Percentiles rank a stretch among this genome's conserved stretches.
These are phyloP conservation scores for Leuciscus idus DNA, from an alignment of 2,113 vertebrate genomes.

Conservation along the genomic window DNA sequence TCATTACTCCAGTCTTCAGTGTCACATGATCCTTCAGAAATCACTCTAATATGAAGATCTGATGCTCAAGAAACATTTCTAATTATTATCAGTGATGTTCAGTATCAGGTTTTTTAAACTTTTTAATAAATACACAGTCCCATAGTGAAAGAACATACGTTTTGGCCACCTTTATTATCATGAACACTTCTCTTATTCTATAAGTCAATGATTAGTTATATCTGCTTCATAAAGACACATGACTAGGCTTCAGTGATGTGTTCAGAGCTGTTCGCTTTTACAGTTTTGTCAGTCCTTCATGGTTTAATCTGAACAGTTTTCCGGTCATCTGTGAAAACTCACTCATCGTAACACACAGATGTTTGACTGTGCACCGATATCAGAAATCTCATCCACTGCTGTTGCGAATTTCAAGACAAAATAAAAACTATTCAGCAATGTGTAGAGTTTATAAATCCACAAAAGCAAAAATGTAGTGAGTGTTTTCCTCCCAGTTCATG, in stretches of 20 bases:
- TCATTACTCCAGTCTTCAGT: background rate
- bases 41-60: too few species aligned
- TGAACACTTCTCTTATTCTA: background rate
- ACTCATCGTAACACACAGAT: background rate
- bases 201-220: too few species aligned
- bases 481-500: background rate
- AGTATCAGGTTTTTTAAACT: background rate
- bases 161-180: background rate
- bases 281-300: background rate
- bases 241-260: too few species aligned
- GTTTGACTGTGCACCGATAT: background rate
- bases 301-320: background rate
- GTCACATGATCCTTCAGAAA: background rate
- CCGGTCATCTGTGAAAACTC: background rate
- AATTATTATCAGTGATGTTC: too few species aligned
- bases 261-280: too few species aligned
- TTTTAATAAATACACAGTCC: background rate
- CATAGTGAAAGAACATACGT: background rate
- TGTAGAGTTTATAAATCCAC: background rate
- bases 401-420: background rate
- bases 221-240: too few species aligned
- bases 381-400: background rate
- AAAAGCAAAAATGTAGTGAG: background rate
- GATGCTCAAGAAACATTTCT: too few species aligned
- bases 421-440: constrained; percentile 8